Evolutionary conservation across 2,888 invertebrate genomes (phyloP).

Genomic region (Drepanosiphum platanoidis): DNA sequence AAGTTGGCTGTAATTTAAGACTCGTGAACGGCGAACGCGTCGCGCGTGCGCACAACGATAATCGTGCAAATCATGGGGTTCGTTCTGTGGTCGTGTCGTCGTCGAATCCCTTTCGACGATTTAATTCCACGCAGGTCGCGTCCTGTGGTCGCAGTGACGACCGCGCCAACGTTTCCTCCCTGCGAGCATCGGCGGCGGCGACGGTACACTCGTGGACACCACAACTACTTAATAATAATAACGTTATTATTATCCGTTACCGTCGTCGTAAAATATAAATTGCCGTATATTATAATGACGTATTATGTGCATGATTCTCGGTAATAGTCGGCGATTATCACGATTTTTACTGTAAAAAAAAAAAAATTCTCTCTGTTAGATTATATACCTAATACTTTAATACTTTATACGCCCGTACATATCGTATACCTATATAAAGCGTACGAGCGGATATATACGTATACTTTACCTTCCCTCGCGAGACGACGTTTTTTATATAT

Average conservation of each 20-base stretch:
- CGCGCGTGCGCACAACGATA: not conserved
- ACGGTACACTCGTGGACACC: not conserved
- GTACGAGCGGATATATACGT: too few relatives aligned
- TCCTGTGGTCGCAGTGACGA: too few relatives aligned
- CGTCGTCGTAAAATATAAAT: not conserved
- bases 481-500: not conserved
- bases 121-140: too few relatives aligned
- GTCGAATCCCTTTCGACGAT: too few relatives aligned
- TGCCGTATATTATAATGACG: not conserved
- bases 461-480: too few relatives aligned
- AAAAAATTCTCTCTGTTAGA: not conserved
- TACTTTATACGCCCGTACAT: not conserved
- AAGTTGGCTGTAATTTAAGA: not conserved
- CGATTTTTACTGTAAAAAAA: slow-evolving; percentile 20
- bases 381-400: not conserved
- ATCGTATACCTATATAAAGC: not conserved
- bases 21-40: not conserved
- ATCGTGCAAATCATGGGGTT: too few relatives aligned
- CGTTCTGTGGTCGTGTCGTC: too few relatives aligned
- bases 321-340: not conserved
- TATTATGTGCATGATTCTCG: not conserved
- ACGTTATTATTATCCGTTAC: not conserved
- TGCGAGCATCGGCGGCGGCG: too few relatives aligned
- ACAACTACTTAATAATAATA: not conserved
- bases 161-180: too few relatives aligned